These are phyloP conservation scores for Glaucopsyche alexis DNA, from an alignment of 2,888 invertebrate species.

Conservation along the genomic window DNA sequence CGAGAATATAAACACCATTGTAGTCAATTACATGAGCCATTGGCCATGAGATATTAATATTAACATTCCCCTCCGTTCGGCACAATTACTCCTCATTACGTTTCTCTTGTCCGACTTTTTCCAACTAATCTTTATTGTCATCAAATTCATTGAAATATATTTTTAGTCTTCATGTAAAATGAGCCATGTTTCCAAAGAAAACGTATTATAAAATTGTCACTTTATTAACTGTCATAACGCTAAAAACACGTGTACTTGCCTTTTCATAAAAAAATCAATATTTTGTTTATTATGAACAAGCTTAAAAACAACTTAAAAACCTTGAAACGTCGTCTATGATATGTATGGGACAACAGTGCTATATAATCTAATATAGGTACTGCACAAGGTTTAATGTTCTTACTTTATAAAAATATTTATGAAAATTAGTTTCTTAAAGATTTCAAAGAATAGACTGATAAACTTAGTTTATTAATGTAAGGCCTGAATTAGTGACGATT, in stretches of 20 bases:
- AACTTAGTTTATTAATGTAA: neutral
- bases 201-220: neutral
- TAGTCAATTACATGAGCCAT: constrained; percentile 49
- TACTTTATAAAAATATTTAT: neutral
- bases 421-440: neutral
- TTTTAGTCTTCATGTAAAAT: neutral
- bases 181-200: neutral
- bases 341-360: no score
- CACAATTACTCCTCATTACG: constrained; percentile 19
- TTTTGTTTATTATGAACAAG: no score
- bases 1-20: neutral
- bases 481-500: neutral
- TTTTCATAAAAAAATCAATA: neutral
- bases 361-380: no score
- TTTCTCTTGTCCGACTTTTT: constrained; percentile 25
- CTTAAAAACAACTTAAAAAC: neutral
- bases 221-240: neutral
- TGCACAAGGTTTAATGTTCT: no score
- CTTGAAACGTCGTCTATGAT: neutral
- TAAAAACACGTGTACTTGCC: neutral
- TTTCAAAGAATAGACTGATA: neutral
- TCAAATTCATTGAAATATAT: constrained; percentile 10
- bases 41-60: constrained; percentile 53
- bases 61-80: constrained; percentile 40
- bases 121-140: constrained; percentile 17